These are phyloP conservation scores for Tympanoctomys barrerae DNA, from an alignment of 2,797 vertebrate species.

Conservation along the genomic window DNA sequence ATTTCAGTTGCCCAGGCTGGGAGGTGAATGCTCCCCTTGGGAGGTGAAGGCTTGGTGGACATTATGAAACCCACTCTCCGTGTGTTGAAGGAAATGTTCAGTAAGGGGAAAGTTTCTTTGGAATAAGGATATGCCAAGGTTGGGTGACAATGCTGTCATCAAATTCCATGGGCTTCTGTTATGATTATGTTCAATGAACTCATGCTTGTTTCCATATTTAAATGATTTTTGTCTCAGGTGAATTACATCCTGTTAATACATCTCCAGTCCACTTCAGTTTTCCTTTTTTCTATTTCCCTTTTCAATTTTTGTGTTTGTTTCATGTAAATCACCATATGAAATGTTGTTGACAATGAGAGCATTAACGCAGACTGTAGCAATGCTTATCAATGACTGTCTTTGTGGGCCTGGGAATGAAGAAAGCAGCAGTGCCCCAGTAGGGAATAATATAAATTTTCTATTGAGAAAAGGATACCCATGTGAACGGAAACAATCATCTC, in stretches of 20 bases:
- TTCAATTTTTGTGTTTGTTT: conserved; percentile 68
- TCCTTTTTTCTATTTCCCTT: conserved; percentile 71
- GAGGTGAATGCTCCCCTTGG: neutral
- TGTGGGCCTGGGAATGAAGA: conserved; percentile 81
- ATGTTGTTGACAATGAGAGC: conserved; percentile 83
- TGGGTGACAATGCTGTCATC: conserved; percentile 15
- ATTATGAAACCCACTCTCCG: conserved; percentile 48
- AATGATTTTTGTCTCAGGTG: conserved; percentile 68
- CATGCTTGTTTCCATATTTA: conserved; percentile 15
- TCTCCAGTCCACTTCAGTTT: conserved; percentile 61
- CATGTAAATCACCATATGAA: conserved; percentile 80
- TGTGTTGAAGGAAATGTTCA: neutral
- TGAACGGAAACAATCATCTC: conserved; percentile 73
- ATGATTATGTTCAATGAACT: neutral
- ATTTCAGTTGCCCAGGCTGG: conserved; percentile 23
- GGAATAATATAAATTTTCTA: conserved; percentile 85
- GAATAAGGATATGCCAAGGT: conserved; percentile 33
- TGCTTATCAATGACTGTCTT: conserved; percentile 84
- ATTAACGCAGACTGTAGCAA: conserved; percentile 86
- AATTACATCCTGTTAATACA: conserved; percentile 25
- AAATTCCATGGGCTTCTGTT: conserved; percentile 50
- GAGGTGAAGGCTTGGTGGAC: conserved; percentile 41
- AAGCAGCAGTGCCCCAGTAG: conserved; percentile 81
- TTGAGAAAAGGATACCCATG: conserved; percentile 85
- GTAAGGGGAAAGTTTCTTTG: conserved; percentile 7